Conservation (phyloP, 2,888 invertebrate genomes). For the Geophilus truncorum region DNA sequence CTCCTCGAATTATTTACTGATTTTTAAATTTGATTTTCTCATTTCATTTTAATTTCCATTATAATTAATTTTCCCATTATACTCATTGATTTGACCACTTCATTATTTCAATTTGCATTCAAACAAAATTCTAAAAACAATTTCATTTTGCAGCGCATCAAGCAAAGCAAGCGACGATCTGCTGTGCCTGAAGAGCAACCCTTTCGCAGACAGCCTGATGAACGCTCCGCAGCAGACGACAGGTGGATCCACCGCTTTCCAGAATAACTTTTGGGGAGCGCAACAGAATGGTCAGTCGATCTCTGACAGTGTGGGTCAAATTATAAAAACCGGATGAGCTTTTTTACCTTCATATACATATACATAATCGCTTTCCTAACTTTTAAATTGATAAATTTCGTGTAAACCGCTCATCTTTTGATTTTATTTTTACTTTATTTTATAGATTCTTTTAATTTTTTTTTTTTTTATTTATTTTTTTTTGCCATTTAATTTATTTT, state of each 20-base stretch:
- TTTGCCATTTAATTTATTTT: no score
- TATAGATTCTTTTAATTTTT: not conserved
- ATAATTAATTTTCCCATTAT: no score
- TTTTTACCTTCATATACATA: no score
- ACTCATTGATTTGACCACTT: no score
- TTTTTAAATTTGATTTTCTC: no score
- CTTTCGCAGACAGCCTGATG: slow-evolving; percentile 61
- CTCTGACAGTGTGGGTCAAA: not conserved
- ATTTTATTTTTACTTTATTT: not conserved
- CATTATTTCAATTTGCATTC: no score
- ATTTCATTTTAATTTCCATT: no score
- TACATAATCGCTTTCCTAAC: no score
- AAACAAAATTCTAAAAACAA: no score
- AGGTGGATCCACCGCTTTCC: slow-evolving; percentile 52
- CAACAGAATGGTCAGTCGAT: slow-evolving; percentile 36
- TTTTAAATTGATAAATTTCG: no score
- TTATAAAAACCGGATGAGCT: not conserved
- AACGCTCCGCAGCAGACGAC: slow-evolving; percentile 38
- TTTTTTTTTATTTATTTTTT: not conserved
- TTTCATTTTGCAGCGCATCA: not conserved
- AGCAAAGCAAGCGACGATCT: slow-evolving; percentile 80
- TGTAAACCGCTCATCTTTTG: not conserved
- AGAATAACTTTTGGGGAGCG: slow-evolving; percentile 35
- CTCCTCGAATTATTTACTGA: no score
- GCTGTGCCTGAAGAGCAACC: slow-evolving; percentile 74